These are phyloP conservation scores for Pollachius pollachius DNA, from an alignment of 2,113 vertebrate genomes.

Conservation along the genomic window DNA sequence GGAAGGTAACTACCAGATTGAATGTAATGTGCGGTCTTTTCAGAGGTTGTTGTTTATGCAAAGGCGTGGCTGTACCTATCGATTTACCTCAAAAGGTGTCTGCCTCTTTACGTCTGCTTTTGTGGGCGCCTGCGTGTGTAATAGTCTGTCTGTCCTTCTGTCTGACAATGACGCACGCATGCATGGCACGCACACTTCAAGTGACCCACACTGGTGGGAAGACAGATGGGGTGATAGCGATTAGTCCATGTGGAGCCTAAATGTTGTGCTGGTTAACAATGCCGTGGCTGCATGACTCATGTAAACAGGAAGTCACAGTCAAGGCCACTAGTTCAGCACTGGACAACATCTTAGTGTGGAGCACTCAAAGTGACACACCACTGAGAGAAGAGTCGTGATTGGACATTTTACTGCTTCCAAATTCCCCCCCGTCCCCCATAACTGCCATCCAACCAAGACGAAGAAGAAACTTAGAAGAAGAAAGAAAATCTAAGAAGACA, in stretches of 20 bases:
- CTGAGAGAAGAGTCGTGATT: too few relatives aligned
- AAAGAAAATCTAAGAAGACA: too few relatives aligned
- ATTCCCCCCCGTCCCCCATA: too few relatives aligned
- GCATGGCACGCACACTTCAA: constrained; percentile 1
- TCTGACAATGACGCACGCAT: background rate
- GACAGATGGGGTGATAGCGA: constrained; percentile 62
- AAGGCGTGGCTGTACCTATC: background rate
- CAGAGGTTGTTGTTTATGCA: too few relatives aligned
- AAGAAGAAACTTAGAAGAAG: too few relatives aligned
- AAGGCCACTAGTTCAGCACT: constrained; percentile 28
- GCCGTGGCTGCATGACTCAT: constrained; percentile 28
- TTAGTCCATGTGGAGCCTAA: constrained; percentile 59
- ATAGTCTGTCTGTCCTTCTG: too few relatives aligned
- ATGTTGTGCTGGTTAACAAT: constrained; percentile 52
- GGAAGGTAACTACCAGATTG: too few relatives aligned
- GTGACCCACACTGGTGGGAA: constrained; percentile 29
- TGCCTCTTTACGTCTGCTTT: background rate
- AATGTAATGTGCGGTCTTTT: too few relatives aligned
- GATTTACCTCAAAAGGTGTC: background rate
- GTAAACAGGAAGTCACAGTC: constrained; percentile 41
- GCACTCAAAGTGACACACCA: too few relatives aligned
- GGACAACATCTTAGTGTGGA: background rate
- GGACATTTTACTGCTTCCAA: too few relatives aligned
- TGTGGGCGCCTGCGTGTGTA: too few relatives aligned
- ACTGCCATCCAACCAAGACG: too few relatives aligned